These are phyloP conservation scores for Apteryx mantelli DNA, from an alignment of 2,113 vertebrate genomes.

Conservation along the genomic window DNA sequence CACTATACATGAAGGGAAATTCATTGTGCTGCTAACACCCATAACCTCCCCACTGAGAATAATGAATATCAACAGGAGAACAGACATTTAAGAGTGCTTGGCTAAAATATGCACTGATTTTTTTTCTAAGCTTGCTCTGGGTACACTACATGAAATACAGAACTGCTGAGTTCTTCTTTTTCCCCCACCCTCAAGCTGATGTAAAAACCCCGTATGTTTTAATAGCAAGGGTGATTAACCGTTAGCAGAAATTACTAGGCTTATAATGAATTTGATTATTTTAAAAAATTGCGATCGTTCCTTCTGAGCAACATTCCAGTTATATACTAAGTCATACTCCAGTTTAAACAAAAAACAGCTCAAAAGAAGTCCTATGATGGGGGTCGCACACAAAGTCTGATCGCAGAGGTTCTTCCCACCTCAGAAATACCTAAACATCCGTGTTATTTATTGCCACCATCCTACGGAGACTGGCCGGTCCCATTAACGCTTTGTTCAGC, in stretches of 20 bases:
- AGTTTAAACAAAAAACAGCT: neutral
- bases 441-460: neutral
- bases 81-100: neutral
- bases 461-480: neutral
- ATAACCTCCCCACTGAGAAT: neutral
- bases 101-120: neutral
- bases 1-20: conserved; percentile 8
- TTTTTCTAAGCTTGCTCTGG: neutral
- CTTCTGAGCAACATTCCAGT: neutral
- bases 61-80: neutral
- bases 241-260: conserved; percentile 4
- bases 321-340: neutral
- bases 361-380: neutral
- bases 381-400: neutral
- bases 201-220: neutral
- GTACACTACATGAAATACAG: neutral
- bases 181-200: neutral
- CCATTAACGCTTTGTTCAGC: no score
- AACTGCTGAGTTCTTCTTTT: neutral
- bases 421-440: neutral
- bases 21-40: conserved; percentile 11
- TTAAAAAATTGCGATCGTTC: neutral
- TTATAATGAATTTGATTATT: neutral
- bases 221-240: conserved; percentile 16
- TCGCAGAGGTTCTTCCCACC: neutral